Evolutionary conservation across 2,797 vertebrate species (phyloP).

Genomic region (Chanos chanos): DNA sequence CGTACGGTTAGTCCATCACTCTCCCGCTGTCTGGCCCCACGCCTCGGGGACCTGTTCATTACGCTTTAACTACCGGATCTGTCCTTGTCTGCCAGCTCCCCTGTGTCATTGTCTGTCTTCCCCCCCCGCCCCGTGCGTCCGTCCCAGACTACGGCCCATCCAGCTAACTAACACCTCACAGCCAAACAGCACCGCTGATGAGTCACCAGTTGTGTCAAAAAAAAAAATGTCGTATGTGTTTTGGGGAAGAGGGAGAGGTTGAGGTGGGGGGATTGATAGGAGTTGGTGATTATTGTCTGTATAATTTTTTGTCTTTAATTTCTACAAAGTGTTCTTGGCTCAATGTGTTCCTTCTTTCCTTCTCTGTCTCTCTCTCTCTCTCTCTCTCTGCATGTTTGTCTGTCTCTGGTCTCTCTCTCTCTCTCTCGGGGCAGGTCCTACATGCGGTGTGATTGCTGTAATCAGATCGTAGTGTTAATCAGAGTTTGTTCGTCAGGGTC

Average conservation of each 20-base stretch:
- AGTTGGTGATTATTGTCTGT: constrained; percentile 17
- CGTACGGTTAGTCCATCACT: constrained; percentile 78
- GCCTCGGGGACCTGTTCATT: constrained; percentile 75
- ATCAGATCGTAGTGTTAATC: constrained; percentile 79
- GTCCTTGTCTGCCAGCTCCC: constrained; percentile 68
- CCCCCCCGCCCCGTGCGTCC: constrained; percentile 15
- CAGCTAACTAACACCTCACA: background rate
- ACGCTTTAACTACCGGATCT: constrained; percentile 74
- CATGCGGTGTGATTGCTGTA: constrained; percentile 73
- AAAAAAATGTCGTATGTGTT: too few species aligned
- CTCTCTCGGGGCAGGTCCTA: constrained; percentile 29
- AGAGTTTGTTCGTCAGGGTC: constrained; percentile 78
- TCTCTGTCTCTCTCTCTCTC: background rate
- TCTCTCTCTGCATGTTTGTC: background rate
- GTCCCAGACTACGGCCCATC: constrained; percentile 10
- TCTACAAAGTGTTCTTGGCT: constrained; percentile 3
- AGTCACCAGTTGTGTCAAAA: too few species aligned
- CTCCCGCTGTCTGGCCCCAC: constrained; percentile 62
- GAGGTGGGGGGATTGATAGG: constrained; percentile 27
- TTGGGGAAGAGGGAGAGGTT: too few species aligned
- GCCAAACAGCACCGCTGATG: background rate
- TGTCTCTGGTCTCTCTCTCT: constrained; percentile 10
- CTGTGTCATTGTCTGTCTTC: constrained; percentile 66
- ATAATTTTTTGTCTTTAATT: too few species aligned
- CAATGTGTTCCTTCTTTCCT: background rate